These are phyloP conservation scores for Koerneria pararmatus DNA, from an alignment of 2,888 invertebrate genomes.

Conservation along the genomic window DNA sequence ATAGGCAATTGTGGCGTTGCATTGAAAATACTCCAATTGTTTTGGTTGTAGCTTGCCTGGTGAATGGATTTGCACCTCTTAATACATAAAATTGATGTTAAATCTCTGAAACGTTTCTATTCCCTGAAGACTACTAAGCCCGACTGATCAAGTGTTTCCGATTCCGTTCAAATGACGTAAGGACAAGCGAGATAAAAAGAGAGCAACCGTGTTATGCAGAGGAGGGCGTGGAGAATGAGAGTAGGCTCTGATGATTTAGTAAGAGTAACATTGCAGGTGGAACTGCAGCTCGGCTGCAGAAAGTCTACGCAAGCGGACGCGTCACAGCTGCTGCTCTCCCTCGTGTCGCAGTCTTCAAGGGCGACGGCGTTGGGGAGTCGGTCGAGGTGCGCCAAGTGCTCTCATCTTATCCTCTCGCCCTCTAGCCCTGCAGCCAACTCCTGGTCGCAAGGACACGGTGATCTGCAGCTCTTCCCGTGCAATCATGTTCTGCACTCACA, in stretches of 20 bases:
- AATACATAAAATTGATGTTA: no score
- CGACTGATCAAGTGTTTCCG: no score
- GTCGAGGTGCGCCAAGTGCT: slow-evolving; percentile 12
- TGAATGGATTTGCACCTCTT: no score
- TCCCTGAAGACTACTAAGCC: no score
- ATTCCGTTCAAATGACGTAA: no score
- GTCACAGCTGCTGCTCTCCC: slow-evolving; percentile 17
- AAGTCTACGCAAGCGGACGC: slow-evolving; percentile 28
- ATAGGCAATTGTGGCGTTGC: no score
- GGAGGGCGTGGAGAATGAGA: neutral
- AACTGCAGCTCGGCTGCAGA: slow-evolving; percentile 30
- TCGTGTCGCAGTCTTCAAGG: slow-evolving; percentile 3
- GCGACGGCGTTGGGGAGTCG: neutral
- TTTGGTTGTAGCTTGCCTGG: no score
- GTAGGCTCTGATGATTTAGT: neutral
- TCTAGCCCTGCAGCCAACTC: neutral
- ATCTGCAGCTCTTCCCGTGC: slow-evolving; percentile 38
- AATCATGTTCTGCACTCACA: slow-evolving; percentile 39
- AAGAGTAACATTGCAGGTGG: slow-evolving; percentile 30
- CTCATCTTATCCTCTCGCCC: neutral
- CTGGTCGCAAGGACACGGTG: slow-evolving; percentile 19
- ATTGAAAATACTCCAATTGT: no score
- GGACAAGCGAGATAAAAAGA: no score
- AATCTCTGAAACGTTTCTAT: no score
- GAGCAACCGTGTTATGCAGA: no score